Conservation (phyloP, 2,113 vertebrate genomes). For the Egretta garzetta region DNA sequence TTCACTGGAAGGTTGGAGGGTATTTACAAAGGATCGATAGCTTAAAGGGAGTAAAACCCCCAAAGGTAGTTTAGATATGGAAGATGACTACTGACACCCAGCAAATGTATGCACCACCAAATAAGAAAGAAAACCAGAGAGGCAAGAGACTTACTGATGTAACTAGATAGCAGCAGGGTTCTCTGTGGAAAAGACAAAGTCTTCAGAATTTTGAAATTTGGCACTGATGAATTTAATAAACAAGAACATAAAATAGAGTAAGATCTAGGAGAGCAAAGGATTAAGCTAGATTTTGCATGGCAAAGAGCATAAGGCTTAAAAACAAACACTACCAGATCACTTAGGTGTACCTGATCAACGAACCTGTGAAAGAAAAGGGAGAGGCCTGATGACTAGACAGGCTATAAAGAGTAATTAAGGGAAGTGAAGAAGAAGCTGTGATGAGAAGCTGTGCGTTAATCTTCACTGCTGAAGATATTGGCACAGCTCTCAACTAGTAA, state of each 20-base stretch:
- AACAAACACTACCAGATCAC: neutral
- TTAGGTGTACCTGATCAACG: neutral
- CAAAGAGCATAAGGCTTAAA: neutral
- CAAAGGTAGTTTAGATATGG: neutral
- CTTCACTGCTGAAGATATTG: neutral
- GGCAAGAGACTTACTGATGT: neutral
- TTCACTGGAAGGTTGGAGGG: neutral
- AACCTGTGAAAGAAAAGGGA: neutral
- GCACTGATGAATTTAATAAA: neutral
- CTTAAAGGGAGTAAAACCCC: neutral
- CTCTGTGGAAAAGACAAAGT: neutral
- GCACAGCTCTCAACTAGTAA: neutral
- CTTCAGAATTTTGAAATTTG: neutral
- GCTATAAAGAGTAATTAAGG: neutral
- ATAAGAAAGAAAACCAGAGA: neutral
- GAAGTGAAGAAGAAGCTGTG: neutral
- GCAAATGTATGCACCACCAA: neutral
- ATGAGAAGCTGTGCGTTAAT: neutral
- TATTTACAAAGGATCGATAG: neutral
- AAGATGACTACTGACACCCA: neutral
- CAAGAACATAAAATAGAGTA: neutral
- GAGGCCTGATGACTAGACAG: neutral
- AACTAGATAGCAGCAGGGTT: neutral
- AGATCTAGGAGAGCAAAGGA: neutral
- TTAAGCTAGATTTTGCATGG: neutral